phyloP scores from a whole-genome alignment of 2,888 invertebrate genomes.

The Matsumyia berberina region DNA sequence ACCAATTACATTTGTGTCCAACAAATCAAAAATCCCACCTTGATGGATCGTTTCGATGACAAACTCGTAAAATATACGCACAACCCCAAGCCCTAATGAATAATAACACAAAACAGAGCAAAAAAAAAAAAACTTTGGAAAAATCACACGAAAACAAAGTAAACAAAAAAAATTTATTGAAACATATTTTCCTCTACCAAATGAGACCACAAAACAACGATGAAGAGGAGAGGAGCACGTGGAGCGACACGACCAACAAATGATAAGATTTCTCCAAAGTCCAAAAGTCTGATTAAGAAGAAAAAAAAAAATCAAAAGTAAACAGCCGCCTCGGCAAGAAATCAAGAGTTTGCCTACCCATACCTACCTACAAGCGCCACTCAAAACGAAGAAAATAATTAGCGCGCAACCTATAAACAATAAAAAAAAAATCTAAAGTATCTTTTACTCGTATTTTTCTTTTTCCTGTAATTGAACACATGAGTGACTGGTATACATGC shows the following conservation, averaged over 20 bases:
- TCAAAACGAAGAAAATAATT: slow-evolving; percentile 20
- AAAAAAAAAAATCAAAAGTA: slow-evolving; percentile 6
- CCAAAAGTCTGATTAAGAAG: background rate
- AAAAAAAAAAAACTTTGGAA: too few species aligned
- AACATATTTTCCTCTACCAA: background rate
- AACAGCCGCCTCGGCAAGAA: background rate
- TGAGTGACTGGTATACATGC: too few species aligned
- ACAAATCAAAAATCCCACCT: background rate
- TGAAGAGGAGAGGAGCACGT: background rate
- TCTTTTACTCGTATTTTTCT: background rate
- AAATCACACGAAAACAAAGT: slow-evolving; percentile 4
- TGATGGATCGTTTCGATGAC: slow-evolving; percentile 31
- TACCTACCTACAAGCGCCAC: slow-evolving; percentile 1
- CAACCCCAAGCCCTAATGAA: slow-evolving; percentile 9
- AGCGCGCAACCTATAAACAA: slow-evolving; percentile 23
- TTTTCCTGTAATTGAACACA: background rate
- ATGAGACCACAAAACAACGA: background rate
- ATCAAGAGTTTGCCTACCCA: too few species aligned
- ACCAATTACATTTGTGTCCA: background rate
- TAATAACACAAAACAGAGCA: background rate
- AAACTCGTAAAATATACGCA: background rate
- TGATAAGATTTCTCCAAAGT: background rate
- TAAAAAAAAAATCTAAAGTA: slow-evolving; percentile 21
- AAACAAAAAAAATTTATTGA: background rate
- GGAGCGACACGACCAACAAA: background rate